Base-by-base conservation (phyloP, 2,888 invertebrate species). In the Drosophila conformis region DNA sequence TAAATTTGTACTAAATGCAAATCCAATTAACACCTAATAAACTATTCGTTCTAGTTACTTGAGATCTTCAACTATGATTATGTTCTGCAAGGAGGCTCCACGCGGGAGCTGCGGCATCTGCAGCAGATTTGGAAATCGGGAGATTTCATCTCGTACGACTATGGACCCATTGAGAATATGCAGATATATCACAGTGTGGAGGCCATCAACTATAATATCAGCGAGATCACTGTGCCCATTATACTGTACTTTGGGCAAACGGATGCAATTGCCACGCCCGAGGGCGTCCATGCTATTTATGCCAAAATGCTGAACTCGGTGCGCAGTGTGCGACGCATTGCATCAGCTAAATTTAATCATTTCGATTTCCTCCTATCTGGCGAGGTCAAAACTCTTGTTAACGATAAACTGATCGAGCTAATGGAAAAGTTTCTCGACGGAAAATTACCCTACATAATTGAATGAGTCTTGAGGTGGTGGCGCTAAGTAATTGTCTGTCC, bases 51-150 rank as follows among this genome's bases (percentile, higher is more conserved):
- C 0, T 46, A 92, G 92, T 65, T 91, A 0, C 68, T 91, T 2
- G 91, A 91, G 15, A 77, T 87, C 4, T 82, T 92, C 1, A 80
- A 90, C 35, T 91, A 87, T 48, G 91, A 91, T 0, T 54, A 85
- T 56, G 76, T 91, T 7, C 49, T 92, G 49, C 91, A 89, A 21
- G 92, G 91, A 1, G 91, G 92, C 0, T 91, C 92, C 0, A 64
- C 79, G 0, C 85, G 88, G 4, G 91, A 91, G 66, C 58, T 92
- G 21, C 76, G 81, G 1, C 92, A 92, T 33, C 67, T 91, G 61
- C 85, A 90, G 5, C 92, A 92, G 73, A 78, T 92, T 6, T 89
- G 90, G 83, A 82, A 87, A 56, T 92, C 92, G 5, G 92, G 92
- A 0, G 92, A 92, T 63, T 92, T 92, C 54, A 91, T 90, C 8